Evolutionary conservation across 2,113 vertebrate species (phyloP).

Genomic region (Prionailurus viverrinus): DNA sequence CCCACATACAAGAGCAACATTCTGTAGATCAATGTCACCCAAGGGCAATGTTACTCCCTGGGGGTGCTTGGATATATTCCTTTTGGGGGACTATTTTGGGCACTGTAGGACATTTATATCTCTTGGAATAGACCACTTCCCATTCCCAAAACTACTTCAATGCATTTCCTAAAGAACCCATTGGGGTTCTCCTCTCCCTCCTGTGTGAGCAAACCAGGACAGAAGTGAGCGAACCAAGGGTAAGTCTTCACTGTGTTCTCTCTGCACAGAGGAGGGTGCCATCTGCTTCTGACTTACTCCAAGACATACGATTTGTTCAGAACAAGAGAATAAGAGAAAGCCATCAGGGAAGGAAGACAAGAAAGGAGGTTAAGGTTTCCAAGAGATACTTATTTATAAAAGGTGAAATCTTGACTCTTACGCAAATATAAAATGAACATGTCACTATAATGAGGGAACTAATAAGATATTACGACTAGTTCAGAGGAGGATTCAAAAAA

Average conservation of each 20-base stretch:
- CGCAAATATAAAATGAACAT: neutral
- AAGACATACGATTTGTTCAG: neutral
- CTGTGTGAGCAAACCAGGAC: neutral
- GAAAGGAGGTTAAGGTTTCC: neutral
- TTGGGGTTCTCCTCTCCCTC: accelerated
- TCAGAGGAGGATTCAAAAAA: neutral
- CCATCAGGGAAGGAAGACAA: neutral
- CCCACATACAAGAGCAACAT: neutral
- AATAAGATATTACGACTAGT: neutral
- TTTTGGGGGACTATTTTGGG: neutral
- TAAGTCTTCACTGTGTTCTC: neutral
- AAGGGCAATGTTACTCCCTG: neutral
- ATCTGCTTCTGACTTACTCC: neutral
- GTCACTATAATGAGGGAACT: neutral
- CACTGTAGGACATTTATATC: neutral
- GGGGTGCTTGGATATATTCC: neutral
- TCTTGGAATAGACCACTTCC: neutral
- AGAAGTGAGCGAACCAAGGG: neutral
- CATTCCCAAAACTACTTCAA: neutral
- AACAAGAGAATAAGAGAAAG: neutral
- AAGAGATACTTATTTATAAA: neutral
- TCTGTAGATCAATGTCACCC: neutral
- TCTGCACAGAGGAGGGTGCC: neutral
- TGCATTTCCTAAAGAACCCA: neutral
- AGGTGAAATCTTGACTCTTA: neutral